Evolutionary conservation across 2,888 invertebrate genomes (phyloP), one percentile per base, ranked within the genome.

Genomic region (Gryllus longicercus): DNA sequence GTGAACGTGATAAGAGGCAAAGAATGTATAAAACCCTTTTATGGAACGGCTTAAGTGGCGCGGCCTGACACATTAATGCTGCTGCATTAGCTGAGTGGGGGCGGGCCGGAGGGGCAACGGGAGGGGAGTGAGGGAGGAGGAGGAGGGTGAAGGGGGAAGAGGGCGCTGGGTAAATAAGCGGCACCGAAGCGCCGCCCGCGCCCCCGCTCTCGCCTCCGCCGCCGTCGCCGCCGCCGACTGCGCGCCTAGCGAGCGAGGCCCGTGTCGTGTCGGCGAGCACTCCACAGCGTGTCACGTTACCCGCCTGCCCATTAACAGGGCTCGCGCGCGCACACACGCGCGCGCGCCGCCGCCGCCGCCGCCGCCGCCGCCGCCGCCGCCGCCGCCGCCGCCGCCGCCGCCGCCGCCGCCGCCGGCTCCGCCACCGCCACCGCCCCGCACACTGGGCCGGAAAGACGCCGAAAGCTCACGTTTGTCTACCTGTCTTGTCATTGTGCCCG

Each of bases 1-100:
- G 63, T n/a, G 63, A 63, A 63, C 63, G 63, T 63, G 63, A 63
- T 63, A 63, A 63, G 63, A 63, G 63, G 63, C 63, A 63, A 63
- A 63, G 63, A 63, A 63, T 63, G 63, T 63, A 63, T 63, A n/a
- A 63, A 63, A 63, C 63, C 38, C 63, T 63, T 63, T 63, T 63
- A 63, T 18, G 63, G 63, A 63, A 63, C 63, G 63, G n/a, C 63
- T 63, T n/a, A 63, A 63, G 63, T 63, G 63, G 63, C 63, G n/a
- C 63, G n/a, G n/a, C 63, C 63, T 63, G 63, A 63, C 63, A 63
- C 63, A 63, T 63, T 63, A 63, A 63, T 63, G 63, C 63, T 14
- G 14, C 63, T 63, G 63, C 63, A 63, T 63, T 63, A 63, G 63
- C 63, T 18, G 63, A n/a, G 63, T n/a, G 63, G 63, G n/a, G 63